Base-by-base conservation (phyloP, 2,113 vertebrate genomes). In the Rallus limicola region DNA sequence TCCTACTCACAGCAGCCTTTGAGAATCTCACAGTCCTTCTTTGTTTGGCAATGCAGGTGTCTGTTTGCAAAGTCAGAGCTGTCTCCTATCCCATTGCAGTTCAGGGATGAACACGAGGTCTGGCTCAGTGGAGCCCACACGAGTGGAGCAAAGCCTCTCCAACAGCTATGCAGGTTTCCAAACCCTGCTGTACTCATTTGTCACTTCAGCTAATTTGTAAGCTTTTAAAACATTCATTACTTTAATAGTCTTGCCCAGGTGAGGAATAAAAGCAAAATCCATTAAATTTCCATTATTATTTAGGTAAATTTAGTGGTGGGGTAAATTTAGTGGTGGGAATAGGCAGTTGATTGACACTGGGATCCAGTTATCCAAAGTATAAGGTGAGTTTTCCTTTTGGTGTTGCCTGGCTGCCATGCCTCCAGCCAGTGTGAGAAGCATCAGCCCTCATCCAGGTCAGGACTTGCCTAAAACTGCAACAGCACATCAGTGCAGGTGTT, bases 191-290 rank as follows among this genome's bases (percentile, higher is more conserved):
- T 14, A 46, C 56, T 81, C 84, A 42, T 67, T 90, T 77, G 82
- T 92, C 93, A 81, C 85, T 82, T 77, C 59, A 82, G 74, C 63
- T 93, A n/a, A 75, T 87, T 93, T 85, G 70, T 40, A 74, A 67
- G 62, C 85, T 90, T 90, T 93, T 93, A 92, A 92, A 95, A 83
- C 29, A 76, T 81, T 18, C 79, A 53, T 48, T 48, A 78, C 55
- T 95, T 87, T 87, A 69, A 71, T 79, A 89, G 67, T 69, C 59
- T 56, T 67, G 78, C 42, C 77, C 70, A 92, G 77, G 78, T 82
- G 93, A 93, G 75, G 82, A 92, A 72, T 28, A 79, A 63, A 94
- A 87, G 63, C 3, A 4, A 93, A 96, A 95, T 48, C 85, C 60
- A 79, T 74, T 89, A 85, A 92, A 87, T 10, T 4, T 10, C 17